These are phyloP conservation scores for Tetragnatha montana DNA, from an alignment of 2,888 invertebrate genomes.

Conservation along the genomic window DNA sequence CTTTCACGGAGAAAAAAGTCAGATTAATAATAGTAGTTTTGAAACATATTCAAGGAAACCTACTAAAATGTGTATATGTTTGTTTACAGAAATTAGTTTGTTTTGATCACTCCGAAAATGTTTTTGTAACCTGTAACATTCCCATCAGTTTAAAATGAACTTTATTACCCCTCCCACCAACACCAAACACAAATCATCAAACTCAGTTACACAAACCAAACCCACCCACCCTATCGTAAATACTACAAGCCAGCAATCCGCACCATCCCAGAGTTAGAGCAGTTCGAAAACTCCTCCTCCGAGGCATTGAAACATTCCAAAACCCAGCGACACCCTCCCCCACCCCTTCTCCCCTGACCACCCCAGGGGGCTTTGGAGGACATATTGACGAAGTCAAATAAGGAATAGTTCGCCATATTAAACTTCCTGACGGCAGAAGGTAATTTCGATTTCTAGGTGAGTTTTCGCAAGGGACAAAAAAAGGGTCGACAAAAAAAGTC, in stretches of 20 bases:
- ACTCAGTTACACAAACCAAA: not conserved
- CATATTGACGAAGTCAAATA: conserved; percentile 24
- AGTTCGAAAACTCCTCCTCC: not conserved
- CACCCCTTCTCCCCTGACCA: not conserved
- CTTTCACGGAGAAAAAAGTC: too few species aligned
- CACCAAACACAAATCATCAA: not conserved
- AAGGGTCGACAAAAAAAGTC: not conserved
- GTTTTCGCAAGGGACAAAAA: not conserved
- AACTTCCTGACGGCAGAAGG: conserved; percentile 46
- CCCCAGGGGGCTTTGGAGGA: not conserved
- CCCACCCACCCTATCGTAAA: not conserved
- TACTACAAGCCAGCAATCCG: not conserved
- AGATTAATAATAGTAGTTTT: too few species aligned
- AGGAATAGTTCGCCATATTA: conserved; percentile 41
- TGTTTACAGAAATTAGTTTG: too few species aligned
- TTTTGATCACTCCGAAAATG: too few species aligned
- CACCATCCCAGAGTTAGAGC: not conserved
- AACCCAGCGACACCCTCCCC: not conserved
- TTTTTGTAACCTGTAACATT: too few species aligned
- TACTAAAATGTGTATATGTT: too few species aligned
- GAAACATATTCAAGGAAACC: too few species aligned
- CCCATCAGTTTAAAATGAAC: too few species aligned
- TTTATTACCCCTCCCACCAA: not conserved
- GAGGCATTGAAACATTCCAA: not conserved
- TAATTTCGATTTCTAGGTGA: conserved; percentile 41